Evolutionary conservation across 2,888 invertebrate species (phyloP), one percentile per base, ranked within the genome.

Genomic region (Lasioglossum figueresi): DNA sequence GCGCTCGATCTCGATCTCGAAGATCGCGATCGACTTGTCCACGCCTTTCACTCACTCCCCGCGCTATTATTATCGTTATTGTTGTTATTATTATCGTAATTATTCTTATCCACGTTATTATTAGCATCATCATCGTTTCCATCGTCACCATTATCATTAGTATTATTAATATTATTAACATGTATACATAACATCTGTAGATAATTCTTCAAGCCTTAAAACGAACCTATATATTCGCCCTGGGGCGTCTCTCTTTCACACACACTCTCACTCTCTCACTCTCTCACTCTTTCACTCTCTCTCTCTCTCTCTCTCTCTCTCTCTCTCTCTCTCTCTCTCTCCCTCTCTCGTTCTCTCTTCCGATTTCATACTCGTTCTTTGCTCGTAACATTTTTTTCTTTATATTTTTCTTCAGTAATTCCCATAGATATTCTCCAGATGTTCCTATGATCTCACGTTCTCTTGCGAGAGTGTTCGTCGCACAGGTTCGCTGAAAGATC

Each of bases 121-220:
- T 83, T 81, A 71, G 79, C 76, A 76, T 86, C 76, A 73, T 85
- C 83, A 84, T 85, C 86, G 27, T 59, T 16, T 27, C 19, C 34
- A 66, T 34, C 66, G 34, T 66, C 19, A 85, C 84, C 86, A 75
- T 89, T 90, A 90, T 88, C 79, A 83, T 88, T 87, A 80, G 90
- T 83, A 91, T 92, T 87, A 91, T 90, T 91, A 90, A 92, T 93
- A 92, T 92, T 92, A 93, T 93, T 94, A 94, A 94, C 93, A 93
- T 92, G 91, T 93, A 93, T 93, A 93, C 92, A 92, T 93, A 93
- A 93, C 93, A 94, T 93, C 89, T 90, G 93, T 93, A 93, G 92
- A 93, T 94, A 92, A 93, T 93, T 91, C 85, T 89, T 91, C 89
- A 93, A 93, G 93, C 92, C 91, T 93, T 92, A 93, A 89, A 92